These are phyloP conservation scores for Bugula neritina DNA, from an alignment of 2,888 invertebrate species.

Conservation along the genomic window DNA sequence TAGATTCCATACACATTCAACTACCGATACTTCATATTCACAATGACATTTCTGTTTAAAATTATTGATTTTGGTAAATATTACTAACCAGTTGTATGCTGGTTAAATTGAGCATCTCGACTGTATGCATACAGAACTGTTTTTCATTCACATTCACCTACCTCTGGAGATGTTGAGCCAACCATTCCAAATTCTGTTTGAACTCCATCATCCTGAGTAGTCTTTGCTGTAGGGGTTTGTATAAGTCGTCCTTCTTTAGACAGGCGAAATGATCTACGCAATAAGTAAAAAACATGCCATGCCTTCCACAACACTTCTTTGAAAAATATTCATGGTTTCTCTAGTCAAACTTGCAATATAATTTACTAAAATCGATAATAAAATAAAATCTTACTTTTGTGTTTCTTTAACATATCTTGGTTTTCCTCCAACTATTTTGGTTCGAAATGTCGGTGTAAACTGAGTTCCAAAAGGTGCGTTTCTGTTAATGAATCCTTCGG, in stretches of 20 bases:
- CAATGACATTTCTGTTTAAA: too few relatives aligned
- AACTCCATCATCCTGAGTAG: neutral
- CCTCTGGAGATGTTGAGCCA: too few relatives aligned
- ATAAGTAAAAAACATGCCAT: neutral
- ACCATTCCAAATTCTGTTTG: neutral
- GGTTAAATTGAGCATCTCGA: neutral
- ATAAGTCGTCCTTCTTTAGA: neutral
- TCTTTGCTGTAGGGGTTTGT: neutral
- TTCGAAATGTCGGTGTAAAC: slow-evolving; percentile 37
- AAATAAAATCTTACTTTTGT: slow-evolving; percentile 12
- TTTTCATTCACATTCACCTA: too few relatives aligned
- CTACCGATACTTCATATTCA: too few relatives aligned
- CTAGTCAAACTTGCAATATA: too few relatives aligned
- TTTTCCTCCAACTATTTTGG: slow-evolving; percentile 42
- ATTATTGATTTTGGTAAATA: slow-evolving; percentile 23
- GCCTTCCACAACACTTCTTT: too few relatives aligned
- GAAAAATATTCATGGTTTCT: too few relatives aligned
- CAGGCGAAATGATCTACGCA: neutral
- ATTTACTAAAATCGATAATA: too few relatives aligned
- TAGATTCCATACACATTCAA: too few relatives aligned
- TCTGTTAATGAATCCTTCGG: slow-evolving; percentile 29
- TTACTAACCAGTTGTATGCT: slow-evolving; percentile 1
- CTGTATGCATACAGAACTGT: neutral
- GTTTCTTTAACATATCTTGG: slow-evolving; percentile 28
- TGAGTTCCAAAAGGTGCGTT: slow-evolving; percentile 44